Conservation (phyloP, 2,113 vertebrate genomes). For the Tupaia tana region DNA sequence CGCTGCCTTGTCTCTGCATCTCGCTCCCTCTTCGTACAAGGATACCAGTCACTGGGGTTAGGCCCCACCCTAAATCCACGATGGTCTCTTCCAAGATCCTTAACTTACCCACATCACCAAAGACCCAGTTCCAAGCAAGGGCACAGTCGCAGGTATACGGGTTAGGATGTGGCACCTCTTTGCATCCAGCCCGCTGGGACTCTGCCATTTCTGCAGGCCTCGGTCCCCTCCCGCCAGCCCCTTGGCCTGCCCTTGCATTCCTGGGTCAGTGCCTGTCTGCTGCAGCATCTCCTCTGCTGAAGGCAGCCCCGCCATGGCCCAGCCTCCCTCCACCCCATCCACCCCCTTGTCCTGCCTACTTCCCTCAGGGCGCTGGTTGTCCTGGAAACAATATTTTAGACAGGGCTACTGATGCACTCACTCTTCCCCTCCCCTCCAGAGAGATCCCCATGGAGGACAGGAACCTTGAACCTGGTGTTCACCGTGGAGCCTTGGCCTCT, state of each 20-base stretch:
- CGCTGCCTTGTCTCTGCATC: not conserved
- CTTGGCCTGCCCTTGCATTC: not conserved
- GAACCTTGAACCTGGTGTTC: not conserved
- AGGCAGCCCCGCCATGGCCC: not conserved
- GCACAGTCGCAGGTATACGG: fast-evolving
- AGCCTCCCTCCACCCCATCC: too few species aligned
- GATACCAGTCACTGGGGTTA: not conserved
- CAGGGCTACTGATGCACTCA: fast-evolving
- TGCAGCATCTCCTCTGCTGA: not conserved
- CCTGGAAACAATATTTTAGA: not conserved
- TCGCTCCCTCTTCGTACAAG: not conserved
- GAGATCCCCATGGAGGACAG: fast-evolving
- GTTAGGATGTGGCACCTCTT: fast-evolving
- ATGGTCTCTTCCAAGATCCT: not conserved
- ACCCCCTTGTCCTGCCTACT: not conserved
- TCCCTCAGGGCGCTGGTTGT: fast-evolving
- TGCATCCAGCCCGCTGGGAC: fast-evolving
- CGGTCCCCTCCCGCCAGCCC: fast-evolving
- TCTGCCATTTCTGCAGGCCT: not conserved
- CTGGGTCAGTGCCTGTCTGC: fast-evolving
- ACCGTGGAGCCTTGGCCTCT: not conserved
- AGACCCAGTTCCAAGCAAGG: not conserved
- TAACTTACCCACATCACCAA: too few species aligned
- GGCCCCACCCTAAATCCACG: not conserved
- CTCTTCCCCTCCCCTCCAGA: not conserved